Conservation (phyloP, 2,113 vertebrate genomes). For the Apus apus region DNA sequence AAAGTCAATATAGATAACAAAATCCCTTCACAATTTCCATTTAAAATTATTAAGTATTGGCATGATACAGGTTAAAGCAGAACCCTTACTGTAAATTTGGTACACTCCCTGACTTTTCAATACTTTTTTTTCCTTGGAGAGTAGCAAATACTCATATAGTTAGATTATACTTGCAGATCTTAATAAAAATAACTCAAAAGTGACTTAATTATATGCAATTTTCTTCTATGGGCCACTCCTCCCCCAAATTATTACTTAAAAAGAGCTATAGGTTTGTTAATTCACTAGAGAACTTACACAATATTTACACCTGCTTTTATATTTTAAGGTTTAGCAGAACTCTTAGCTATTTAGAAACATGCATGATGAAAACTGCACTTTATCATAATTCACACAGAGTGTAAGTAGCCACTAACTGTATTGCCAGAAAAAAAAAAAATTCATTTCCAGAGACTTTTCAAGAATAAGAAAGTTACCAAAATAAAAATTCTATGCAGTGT, state of each 20-base stretch:
- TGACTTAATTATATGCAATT: background rate
- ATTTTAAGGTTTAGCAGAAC: background rate
- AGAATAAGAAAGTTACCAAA: background rate
- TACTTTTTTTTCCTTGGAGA: background rate
- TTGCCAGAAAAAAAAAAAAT: background rate
- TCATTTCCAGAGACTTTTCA: background rate
- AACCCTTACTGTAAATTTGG: background rate
- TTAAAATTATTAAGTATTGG: background rate
- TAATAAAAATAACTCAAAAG: background rate
- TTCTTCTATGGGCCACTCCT: background rate
- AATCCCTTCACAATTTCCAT: background rate
- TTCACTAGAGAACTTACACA: background rate
- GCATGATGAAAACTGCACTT: background rate
- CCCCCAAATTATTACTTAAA: background rate
- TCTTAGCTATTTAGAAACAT: background rate
- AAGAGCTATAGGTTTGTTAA: background rate
- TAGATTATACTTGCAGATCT: background rate
- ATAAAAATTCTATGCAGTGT: background rate
- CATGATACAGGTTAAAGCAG: background rate
- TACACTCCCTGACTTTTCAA: background rate
- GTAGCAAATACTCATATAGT: background rate
- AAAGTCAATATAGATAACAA: background rate
- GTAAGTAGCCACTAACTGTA: background rate
- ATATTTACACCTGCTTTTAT: background rate
- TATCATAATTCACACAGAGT: background rate